These are phyloP conservation scores for Trypoxylon attenuatum DNA, from an alignment of 2,888 invertebrate genomes.

Conservation along the genomic window DNA sequence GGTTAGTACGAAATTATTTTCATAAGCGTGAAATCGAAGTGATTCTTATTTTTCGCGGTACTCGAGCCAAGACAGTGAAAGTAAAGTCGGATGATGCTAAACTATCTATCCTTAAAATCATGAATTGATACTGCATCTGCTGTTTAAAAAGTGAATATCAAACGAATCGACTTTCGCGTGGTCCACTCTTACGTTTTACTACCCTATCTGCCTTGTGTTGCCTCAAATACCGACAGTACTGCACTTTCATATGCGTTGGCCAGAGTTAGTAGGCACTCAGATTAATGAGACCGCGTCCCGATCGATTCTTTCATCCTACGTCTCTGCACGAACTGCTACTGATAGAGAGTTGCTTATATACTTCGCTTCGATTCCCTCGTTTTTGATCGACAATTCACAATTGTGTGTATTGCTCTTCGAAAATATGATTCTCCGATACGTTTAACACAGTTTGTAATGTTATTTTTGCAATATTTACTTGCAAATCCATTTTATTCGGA, in stretches of 20 bases:
- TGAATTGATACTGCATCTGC: no score
- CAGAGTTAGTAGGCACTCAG: constrained; percentile 61
- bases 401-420: no score
- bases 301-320: constrained; percentile 57
- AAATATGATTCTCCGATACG: no score
- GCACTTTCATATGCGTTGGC: constrained; percentile 53
- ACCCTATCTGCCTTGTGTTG: constrained; percentile 7
- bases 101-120: no score
- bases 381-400: neutral
- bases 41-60: no score
- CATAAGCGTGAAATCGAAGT: no score
- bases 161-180: neutral
- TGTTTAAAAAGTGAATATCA: constrained; percentile 12
- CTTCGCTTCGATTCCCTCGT: constrained; percentile 8
- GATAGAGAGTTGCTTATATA: neutral
- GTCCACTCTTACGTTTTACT: constrained; percentile 11
- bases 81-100: no score
- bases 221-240: constrained; percentile 32
- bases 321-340: constrained; percentile 24
- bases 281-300: constrained; percentile 60
- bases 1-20: constrained; percentile 72
- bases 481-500: no score
- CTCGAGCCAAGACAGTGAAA: no score
- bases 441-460: no score
- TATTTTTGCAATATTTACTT: no score